phyloP scores from a whole-genome alignment of 1,140 invertebrate species.

The Drosophila pallidifrons region DNA sequence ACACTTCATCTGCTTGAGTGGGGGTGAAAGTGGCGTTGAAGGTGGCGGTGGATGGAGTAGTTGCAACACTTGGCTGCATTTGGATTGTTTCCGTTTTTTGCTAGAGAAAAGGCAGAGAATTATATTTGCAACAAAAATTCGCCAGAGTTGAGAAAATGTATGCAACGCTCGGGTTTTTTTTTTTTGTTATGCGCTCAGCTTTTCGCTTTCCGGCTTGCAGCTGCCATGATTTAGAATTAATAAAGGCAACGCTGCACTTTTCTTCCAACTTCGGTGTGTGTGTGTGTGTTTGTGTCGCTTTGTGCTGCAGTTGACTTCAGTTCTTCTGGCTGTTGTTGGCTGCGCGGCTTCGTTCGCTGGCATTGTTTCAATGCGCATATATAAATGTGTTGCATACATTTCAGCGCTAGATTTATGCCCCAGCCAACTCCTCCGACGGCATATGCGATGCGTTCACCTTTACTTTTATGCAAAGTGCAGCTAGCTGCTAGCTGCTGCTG shows the following conservation, averaged over 20 bases:
- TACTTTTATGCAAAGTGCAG: conserved; percentile 71
- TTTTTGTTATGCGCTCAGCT: conserved; percentile 6
- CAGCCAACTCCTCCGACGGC: conserved; percentile 63
- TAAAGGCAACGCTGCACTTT: conserved; percentile 53
- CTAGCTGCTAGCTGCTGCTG: conserved; percentile 20
- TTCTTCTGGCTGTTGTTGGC: conserved; percentile 33
- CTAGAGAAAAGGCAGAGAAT: conserved; percentile 1
- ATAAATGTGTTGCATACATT: conserved; percentile 79
- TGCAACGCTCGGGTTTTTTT: conserved; percentile 26
- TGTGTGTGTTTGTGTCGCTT: conserved; percentile 20
- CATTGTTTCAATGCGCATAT: conserved; percentile 67
- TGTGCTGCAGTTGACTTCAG: conserved; percentile 61
- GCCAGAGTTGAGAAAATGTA: conserved; percentile 8
- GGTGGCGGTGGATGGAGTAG: conserved; percentile 7
- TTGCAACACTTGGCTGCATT: conserved; percentile 61
- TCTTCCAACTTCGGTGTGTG: conserved; percentile 37
- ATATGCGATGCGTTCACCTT: conserved; percentile 59
- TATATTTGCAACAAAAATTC: conserved; percentile 6
- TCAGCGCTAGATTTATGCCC: conserved; percentile 76
- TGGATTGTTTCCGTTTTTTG: conserved; percentile 63
- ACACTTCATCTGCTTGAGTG: conserved; percentile 55
- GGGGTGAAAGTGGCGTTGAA: conserved; percentile 2
- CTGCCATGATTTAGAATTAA: conserved; percentile 77
- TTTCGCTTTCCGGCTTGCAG: conserved; percentile 32
- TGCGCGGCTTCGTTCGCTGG: conserved; percentile 32